Conservation (phyloP, 2,888 invertebrate species). For the Mythimna loreyi region DNA sequence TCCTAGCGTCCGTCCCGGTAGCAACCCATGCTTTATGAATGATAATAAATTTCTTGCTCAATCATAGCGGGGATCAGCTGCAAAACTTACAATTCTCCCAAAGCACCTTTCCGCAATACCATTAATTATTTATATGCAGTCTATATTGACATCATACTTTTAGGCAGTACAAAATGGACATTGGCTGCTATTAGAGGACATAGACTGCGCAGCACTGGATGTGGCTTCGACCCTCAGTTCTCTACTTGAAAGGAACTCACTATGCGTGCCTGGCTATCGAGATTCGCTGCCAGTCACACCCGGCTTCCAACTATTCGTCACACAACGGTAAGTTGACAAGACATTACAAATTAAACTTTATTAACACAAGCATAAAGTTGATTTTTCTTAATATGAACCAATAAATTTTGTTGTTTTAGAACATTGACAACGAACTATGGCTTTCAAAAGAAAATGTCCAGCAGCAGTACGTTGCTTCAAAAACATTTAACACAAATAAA, state of each 20-base stretch:
- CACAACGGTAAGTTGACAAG: slow-evolving; percentile 93
- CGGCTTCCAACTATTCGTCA: slow-evolving; percentile 98
- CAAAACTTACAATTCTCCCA: no score
- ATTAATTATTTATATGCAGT: neutral
- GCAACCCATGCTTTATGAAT: no score
- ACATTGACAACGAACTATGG: slow-evolving; percentile 91
- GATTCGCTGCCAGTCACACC: slow-evolving; percentile 95
- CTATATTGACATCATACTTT: neutral
- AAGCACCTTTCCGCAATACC: no score
- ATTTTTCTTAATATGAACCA: slow-evolving; percentile 11
- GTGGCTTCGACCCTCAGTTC: slow-evolving; percentile 97
- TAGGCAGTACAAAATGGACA: slow-evolving; percentile 96
- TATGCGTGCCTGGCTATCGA: slow-evolving; percentile 97
- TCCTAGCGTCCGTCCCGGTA: no score
- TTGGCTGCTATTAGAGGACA: slow-evolving; percentile 98
- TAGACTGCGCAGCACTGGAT: slow-evolving; percentile 98
- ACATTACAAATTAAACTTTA: no score
- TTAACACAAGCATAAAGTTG: neutral
- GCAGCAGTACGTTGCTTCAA: slow-evolving; percentile 93
- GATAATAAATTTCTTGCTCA: no score
- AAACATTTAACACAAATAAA: slow-evolving; percentile 96
- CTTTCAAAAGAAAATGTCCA: slow-evolving; percentile 92
- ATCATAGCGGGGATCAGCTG: no score
- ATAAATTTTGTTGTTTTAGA: slow-evolving; percentile 79
- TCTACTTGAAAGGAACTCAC: slow-evolving; percentile 95